Conservation (phyloP, 2,888 invertebrate genomes). For the Yponomeuta evonymella region DNA sequence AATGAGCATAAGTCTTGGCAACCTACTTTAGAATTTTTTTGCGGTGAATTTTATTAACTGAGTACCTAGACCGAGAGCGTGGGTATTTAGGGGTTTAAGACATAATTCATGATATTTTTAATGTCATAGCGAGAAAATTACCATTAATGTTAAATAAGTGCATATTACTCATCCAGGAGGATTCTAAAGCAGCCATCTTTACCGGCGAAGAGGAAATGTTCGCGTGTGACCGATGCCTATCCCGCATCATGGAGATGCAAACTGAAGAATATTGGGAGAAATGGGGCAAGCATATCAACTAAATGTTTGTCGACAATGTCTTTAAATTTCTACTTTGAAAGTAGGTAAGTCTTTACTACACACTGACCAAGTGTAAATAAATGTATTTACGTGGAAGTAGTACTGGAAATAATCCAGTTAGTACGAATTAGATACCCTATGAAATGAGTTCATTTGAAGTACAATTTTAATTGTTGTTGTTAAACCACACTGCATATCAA, state of each 20-base stretch:
- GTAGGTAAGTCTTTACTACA: no score
- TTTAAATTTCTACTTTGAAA: slow-evolving; percentile 24
- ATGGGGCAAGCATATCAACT: slow-evolving; percentile 77
- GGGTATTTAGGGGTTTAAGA: neutral
- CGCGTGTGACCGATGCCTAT: slow-evolving; percentile 95
- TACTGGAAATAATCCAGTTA: no score
- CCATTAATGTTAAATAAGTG: slow-evolving; percentile 18
- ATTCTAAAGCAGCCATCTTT: slow-evolving; percentile 91
- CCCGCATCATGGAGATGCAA: slow-evolving; percentile 97
- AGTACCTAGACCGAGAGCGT: no score
- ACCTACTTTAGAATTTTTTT: no score
- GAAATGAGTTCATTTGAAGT: neutral
- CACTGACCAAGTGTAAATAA: no score
- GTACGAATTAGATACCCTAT: no score
- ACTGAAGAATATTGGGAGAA: slow-evolving; percentile 94
- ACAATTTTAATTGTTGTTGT: neutral
- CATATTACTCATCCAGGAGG: slow-evolving; percentile 68
- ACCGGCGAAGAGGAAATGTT: slow-evolving; percentile 99
- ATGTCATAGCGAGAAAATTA: no score
- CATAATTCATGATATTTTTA: neutral
- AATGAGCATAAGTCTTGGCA: no score
- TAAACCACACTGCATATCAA: neutral
- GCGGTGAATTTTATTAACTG: no score
- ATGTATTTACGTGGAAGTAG: no score
- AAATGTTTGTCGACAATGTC: slow-evolving; percentile 18